A percentile compares a stretch with the other conserved stretches of the same genome.
Conservation (phyloP, 2,113 vertebrate species). For the Psittacula cyanocephala region DNA sequence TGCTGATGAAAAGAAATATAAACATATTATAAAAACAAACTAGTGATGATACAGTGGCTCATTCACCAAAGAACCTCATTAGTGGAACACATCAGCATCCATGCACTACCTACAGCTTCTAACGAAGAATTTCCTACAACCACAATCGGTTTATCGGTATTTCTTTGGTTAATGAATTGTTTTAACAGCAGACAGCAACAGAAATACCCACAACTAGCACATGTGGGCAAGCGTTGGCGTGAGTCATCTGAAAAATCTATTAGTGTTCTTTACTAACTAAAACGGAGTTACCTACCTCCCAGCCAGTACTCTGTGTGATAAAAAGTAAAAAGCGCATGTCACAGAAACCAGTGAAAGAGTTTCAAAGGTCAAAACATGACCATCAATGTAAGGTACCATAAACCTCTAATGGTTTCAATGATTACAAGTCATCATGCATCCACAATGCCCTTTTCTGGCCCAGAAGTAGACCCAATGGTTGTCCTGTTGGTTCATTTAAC, state of each 20-base stretch:
- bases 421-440: constrained; percentile 13
- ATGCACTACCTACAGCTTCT: constrained; percentile 90
- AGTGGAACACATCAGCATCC: constrained; percentile 86
- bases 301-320: constrained; percentile 99
- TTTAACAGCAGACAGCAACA: constrained; percentile 88
- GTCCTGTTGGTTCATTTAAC: background rate
- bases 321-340: constrained; percentile 86
- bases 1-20: constrained; percentile 78
- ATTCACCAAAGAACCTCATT: constrained; percentile 90
- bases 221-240: constrained; percentile 91
- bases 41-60: constrained; percentile 82
- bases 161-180: constrained; percentile 93
- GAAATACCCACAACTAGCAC: constrained; percentile 88
- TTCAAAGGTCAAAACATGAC: constrained; percentile 72
- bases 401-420: background rate
- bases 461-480: background rate
- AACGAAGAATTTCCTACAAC: constrained; percentile 67
- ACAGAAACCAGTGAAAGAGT: constrained; percentile 69
- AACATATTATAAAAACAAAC: constrained; percentile 73
- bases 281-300: constrained; percentile 96
- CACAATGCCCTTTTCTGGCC: background rate
- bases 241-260: constrained; percentile 78
- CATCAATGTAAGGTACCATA: constrained; percentile 32
- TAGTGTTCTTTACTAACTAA: constrained; percentile 85
- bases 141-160: constrained; percentile 70